Percentiles rank a stretch among this genome's conserved stretches.
phyloP scores from a whole-genome alignment of 2,888 invertebrate species.

The Drosophila siamana region DNA sequence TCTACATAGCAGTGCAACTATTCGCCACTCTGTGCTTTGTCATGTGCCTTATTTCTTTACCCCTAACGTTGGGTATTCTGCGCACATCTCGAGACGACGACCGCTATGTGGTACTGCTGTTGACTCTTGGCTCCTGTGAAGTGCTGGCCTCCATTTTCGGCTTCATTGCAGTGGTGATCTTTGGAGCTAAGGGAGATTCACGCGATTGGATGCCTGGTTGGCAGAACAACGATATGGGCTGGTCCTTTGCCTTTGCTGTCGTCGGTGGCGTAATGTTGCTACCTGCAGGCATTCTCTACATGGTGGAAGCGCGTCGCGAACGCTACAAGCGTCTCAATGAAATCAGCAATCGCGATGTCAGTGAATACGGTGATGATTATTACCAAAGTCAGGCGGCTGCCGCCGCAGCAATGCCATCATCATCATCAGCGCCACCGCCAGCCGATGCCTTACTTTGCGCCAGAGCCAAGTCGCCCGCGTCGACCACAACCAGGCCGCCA shows the following conservation, averaged over 20 bases:
- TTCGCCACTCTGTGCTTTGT: constrained; percentile 96
- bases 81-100: constrained; percentile 92
- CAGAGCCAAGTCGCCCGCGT: constrained; percentile 79
- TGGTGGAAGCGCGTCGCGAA: constrained; percentile 93
- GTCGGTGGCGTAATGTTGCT: constrained; percentile 91
- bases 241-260: constrained; percentile 95
- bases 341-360: constrained; percentile 89
- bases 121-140: constrained; percentile 91
- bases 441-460: constrained; percentile 65
- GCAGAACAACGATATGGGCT: constrained; percentile 97
- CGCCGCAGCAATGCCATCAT: constrained; percentile 3
- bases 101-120: constrained; percentile 90
- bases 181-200: constrained; percentile 95
- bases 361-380: constrained; percentile 87
- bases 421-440: constrained; percentile 40
- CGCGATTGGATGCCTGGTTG: constrained; percentile 98
- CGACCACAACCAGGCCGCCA: constrained; percentile 77
- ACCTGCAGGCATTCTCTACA: constrained; percentile 92
- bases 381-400: constrained; percentile 71
- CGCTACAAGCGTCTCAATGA: constrained; percentile 91
- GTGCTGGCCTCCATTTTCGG: constrained; percentile 92
- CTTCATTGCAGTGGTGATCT: constrained; percentile 93
- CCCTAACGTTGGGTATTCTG: constrained; percentile 90
- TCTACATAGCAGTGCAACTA: constrained; percentile 97
- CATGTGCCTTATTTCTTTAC: constrained; percentile 90